Conservation (phyloP, 2,888 invertebrate species). For the Hetaerina titia region DNA sequence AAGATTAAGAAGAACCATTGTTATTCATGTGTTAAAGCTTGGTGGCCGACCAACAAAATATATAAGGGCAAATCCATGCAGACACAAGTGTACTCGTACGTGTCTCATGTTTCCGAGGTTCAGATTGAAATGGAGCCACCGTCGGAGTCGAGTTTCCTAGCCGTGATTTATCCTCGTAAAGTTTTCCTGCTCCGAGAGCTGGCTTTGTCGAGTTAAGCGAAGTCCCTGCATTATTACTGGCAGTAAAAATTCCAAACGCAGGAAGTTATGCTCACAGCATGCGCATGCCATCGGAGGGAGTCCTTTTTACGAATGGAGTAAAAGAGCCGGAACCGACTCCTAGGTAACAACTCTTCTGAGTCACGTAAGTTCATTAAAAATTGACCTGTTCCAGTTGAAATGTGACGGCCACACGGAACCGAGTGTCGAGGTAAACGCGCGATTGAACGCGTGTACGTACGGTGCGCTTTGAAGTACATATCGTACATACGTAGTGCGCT, state of each 20-base stretch:
- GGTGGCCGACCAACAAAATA: neutral
- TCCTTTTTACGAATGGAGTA: neutral
- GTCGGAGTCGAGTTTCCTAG: neutral
- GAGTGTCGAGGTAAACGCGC: neutral
- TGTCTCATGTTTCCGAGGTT: neutral
- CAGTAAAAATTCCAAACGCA: neutral
- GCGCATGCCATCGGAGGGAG: neutral
- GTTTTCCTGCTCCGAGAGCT: neutral
- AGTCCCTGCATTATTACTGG: neutral
- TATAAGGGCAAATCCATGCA: neutral
- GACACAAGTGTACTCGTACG: neutral
- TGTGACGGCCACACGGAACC: neutral
- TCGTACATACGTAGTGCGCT: neutral
- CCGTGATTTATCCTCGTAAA: neutral
- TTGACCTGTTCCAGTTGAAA: neutral
- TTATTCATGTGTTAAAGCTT: too few species aligned
- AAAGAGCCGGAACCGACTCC: neutral
- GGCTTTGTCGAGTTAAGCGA: neutral
- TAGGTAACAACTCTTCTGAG: neutral
- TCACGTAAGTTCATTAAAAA: neutral
- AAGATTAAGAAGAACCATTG: too few species aligned
- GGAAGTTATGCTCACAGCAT: neutral
- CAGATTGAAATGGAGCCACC: neutral
- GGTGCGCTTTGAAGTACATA: neutral
- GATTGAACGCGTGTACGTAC: neutral